Conservation (phyloP, 37 sponge, comb jelly and placozoan species). For the Hexactinellida sp. region DNA sequence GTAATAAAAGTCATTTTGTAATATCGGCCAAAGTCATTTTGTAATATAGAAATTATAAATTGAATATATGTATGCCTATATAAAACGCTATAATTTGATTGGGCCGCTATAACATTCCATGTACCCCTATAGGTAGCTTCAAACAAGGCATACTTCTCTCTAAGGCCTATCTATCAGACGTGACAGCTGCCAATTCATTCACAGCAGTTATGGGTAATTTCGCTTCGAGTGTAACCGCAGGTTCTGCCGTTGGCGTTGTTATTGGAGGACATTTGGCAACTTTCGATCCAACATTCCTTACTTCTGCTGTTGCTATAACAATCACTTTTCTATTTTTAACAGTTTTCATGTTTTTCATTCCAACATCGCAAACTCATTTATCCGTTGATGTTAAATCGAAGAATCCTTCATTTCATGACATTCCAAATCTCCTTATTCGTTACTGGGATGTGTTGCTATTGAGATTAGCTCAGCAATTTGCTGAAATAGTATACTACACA, state of each 20-base stretch:
- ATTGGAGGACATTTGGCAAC: slow-evolving; percentile 4
- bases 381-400: not conserved
- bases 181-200: not conserved
- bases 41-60: too few species aligned
- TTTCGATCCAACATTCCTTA: not conserved
- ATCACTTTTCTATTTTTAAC: not conserved
- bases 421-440: not conserved
- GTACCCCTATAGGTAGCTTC: not conserved
- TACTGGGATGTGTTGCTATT: not conserved
- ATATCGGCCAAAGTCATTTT: too few species aligned
- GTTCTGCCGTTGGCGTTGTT: not conserved
- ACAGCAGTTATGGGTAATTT: not conserved
- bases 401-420: not conserved
- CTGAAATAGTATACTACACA: not conserved
- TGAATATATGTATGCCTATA: too few species aligned
- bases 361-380: not conserved
- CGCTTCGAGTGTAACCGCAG: not conserved
- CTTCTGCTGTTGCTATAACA: not conserved
- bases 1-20: too few species aligned
- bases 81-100: too few species aligned
- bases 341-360: not conserved
- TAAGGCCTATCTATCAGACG: not conserved
- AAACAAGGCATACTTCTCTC: slow-evolving; percentile 8
- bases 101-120: slow-evolving; percentile 11
- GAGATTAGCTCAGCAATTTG: not conserved